Percentiles rank a stretch among this genome's conserved stretches.
Evolutionary conservation across 2,888 invertebrate species (phyloP).

Genomic region (Metellina segmentata): DNA sequence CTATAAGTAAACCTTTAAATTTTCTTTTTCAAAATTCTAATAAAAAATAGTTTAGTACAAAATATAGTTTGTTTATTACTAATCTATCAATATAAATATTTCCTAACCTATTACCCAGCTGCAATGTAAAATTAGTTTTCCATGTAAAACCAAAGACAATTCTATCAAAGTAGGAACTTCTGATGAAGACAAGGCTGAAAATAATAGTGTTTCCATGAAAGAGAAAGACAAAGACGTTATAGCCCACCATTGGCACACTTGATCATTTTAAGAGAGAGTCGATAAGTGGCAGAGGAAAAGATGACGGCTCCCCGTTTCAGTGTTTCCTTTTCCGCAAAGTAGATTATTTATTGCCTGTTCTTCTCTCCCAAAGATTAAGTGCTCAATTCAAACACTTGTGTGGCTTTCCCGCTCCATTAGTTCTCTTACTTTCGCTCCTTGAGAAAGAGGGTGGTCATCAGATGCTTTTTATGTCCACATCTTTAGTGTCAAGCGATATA

Average conservation of each 20-base stretch:
- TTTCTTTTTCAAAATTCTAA: too few relatives aligned
- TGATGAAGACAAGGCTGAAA: too few relatives aligned
- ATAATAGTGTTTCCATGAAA: too few relatives aligned
- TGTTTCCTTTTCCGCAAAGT: conserved; percentile 17
- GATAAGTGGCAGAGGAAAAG: conserved; percentile 37
- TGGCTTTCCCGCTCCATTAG: background rate
- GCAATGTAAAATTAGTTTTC: too few relatives aligned
- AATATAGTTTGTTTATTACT: too few relatives aligned
- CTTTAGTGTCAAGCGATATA: background rate
- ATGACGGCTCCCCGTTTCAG: conserved; percentile 51
- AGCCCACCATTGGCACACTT: conserved; percentile 24
- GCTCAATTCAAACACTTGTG: conserved; percentile 44
- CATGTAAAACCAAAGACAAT: too few relatives aligned
- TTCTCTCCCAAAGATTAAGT: conserved; percentile 24
- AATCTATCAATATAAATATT: too few relatives aligned
- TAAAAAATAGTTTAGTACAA: too few relatives aligned
- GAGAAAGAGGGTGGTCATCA: background rate
- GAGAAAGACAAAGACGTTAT: background rate
- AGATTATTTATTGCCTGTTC: conserved; percentile 58
- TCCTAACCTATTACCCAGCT: too few relatives aligned
- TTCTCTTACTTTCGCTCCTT: background rate
- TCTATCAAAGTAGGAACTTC: too few relatives aligned
- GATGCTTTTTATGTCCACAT: background rate
- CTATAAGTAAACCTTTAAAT: too few relatives aligned
- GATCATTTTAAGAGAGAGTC: conserved; percentile 56